Evolutionary conservation across 2,888 invertebrate species (phyloP).

Genomic region (Epirrhoe alternata): DNA sequence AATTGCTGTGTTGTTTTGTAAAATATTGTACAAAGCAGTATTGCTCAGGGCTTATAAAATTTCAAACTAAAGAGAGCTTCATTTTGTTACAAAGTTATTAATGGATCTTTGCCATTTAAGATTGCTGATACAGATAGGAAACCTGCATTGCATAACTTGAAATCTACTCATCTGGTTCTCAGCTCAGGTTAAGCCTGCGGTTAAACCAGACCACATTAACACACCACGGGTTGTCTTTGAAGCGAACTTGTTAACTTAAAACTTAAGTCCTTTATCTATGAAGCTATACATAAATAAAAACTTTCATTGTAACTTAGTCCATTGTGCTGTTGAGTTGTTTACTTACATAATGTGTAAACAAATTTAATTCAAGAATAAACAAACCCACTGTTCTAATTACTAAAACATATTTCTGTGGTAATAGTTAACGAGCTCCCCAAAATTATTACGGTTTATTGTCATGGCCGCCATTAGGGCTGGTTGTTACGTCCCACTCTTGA

Average conservation of each 20-base stretch:
- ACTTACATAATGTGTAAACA: not conserved
- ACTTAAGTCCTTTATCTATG: not conserved
- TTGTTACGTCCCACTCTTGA: slow-evolving; percentile 45
- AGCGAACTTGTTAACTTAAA: slow-evolving; percentile 22
- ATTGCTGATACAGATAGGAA: slow-evolving; percentile 33
- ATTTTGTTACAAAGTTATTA: slow-evolving; percentile 16
- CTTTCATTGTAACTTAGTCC: not conserved
- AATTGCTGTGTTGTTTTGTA: no score
- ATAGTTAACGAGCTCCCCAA: slow-evolving; percentile 40
- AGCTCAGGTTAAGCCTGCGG: slow-evolving; percentile 30
- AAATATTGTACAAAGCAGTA: no score
- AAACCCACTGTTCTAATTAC: slow-evolving; percentile 19
- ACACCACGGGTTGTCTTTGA: slow-evolving; percentile 19
- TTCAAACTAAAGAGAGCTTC: not conserved
- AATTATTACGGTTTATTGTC: slow-evolving; percentile 53
- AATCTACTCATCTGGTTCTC: slow-evolving; percentile 34
- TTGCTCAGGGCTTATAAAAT: not conserved
- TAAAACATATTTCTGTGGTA: slow-evolving; percentile 29
- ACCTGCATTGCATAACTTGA: slow-evolving; percentile 37
- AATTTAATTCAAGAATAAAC: slow-evolving; percentile 5
- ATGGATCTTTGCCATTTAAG: slow-evolving; percentile 24
- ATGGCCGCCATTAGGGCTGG: slow-evolving; percentile 52
- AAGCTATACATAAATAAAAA: no score
- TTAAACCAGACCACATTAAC: slow-evolving; percentile 30
- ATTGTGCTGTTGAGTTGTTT: not conserved